These are phyloP conservation scores for Achatina immaculata DNA, from an alignment of 1,140 invertebrate species.

Conservation along the genomic window DNA sequence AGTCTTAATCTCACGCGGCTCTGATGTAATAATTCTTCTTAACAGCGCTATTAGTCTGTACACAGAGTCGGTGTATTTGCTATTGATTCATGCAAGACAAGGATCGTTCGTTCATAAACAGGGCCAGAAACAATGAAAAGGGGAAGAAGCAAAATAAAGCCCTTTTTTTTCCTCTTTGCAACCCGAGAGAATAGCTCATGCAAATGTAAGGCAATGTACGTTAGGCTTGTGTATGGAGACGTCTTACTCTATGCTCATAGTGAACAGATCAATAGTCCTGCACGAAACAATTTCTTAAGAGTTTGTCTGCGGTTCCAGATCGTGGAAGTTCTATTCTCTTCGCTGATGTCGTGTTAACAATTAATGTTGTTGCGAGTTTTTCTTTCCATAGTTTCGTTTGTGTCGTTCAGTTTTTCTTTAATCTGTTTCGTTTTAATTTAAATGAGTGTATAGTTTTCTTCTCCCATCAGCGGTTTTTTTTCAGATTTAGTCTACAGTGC, in stretches of 20 bases:
- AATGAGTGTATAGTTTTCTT: too few species aligned
- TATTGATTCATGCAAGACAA: background rate
- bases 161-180: background rate
- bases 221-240: background rate
- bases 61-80: background rate
- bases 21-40: background rate
- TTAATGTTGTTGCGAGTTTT: too few species aligned
- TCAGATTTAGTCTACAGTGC: too few species aligned
- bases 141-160: background rate
- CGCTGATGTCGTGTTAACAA: too few species aligned
- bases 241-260: background rate
- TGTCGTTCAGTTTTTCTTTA: too few species aligned
- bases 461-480: too few species aligned
- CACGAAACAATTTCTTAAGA: background rate
- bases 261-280: background rate
- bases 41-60: background rate
- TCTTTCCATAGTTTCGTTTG: too few species aligned
- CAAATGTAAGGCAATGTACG: conserved; percentile 1
- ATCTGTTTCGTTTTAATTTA: too few species aligned
- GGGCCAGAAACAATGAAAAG: background rate
- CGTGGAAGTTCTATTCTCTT: too few species aligned
- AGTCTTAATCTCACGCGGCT: background rate
- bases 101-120: background rate
- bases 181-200: background rate
- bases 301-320: too few species aligned